phyloP scores from a whole-genome alignment of 2,797 vertebrate genomes.

The Cyprinodon diabolis region DNA sequence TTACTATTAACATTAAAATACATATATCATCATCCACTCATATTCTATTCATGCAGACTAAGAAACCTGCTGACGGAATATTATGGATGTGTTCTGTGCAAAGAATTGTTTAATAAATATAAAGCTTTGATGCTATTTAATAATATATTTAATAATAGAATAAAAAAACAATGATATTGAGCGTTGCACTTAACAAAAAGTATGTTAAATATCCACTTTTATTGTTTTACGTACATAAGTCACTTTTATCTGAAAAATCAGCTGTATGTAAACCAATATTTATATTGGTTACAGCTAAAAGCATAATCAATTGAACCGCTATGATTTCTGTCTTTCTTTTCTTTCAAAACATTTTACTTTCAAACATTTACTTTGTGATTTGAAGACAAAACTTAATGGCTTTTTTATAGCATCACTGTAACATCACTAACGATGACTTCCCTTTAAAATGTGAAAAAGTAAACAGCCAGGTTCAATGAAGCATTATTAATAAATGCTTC shows the following conservation, averaged over 20 bases:
- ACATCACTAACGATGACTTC: conserved; percentile 9
- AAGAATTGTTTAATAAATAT: background rate
- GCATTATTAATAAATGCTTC: background rate
- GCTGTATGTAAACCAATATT: background rate
- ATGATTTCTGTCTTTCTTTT: too few relatives aligned
- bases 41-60: background rate
- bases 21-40: too few relatives aligned
- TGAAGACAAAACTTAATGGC: conserved; percentile 8
- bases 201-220: too few relatives aligned
- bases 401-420: conserved; percentile 24
- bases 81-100: background rate
- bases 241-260: too few relatives aligned
- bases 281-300: too few relatives aligned
- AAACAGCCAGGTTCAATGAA: conserved; percentile 17
- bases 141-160: too few relatives aligned
- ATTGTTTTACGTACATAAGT: too few relatives aligned
- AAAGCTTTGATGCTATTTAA: background rate
- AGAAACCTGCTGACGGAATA: background rate
- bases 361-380: conserved; percentile 11
- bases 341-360: conserved; percentile 3
- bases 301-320: too few relatives aligned
- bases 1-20: too few relatives aligned
- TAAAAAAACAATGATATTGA: too few relatives aligned
- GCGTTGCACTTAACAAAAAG: too few relatives aligned
- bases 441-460: conserved; percentile 39